These are phyloP conservation scores for Sarcophaga peregrina DNA, from an alignment of 1,140 invertebrate genomes.

Conservation along the genomic window DNA sequence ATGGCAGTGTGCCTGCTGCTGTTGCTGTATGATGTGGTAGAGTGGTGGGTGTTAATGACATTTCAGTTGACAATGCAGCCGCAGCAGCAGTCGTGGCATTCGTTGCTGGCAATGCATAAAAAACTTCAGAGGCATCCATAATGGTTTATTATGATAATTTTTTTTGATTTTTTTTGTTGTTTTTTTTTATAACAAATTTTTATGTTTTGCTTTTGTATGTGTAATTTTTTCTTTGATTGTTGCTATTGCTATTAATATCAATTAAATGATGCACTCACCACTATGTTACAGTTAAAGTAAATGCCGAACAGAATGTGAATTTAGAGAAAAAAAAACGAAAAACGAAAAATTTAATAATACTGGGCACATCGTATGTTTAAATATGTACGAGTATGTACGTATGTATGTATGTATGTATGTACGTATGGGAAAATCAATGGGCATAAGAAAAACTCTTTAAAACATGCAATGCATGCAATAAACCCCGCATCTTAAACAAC, in stretches of 20 bases:
- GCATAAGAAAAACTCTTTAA: neutral
- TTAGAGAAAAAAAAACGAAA: neutral
- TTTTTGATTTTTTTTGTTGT: neutral
- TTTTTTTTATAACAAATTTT: neutral
- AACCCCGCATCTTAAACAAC: neutral
- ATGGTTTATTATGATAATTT: constrained; percentile 10
- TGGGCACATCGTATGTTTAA: too few species aligned
- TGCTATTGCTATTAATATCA: neutral
- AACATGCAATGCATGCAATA: constrained; percentile 3
- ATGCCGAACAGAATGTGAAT: neutral
- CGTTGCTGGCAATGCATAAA: neutral
- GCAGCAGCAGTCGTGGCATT: neutral
- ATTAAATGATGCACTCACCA: neutral
- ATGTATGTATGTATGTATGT: neutral
- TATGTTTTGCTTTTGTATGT: neutral
- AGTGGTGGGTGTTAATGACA: constrained; percentile 40
- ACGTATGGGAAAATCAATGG: neutral
- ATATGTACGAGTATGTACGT: too few species aligned
- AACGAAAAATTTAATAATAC: neutral
- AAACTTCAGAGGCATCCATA: constrained; percentile 26
- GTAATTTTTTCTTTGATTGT: neutral
- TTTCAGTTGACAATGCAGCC: constrained; percentile 29
- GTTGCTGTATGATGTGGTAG: constrained; percentile 23
- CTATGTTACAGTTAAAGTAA: too few species aligned
- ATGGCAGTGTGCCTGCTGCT: constrained; percentile 44